These are phyloP conservation scores for Lysandra coridon DNA, from an alignment of 2,888 invertebrate species.

Conservation along the genomic window DNA sequence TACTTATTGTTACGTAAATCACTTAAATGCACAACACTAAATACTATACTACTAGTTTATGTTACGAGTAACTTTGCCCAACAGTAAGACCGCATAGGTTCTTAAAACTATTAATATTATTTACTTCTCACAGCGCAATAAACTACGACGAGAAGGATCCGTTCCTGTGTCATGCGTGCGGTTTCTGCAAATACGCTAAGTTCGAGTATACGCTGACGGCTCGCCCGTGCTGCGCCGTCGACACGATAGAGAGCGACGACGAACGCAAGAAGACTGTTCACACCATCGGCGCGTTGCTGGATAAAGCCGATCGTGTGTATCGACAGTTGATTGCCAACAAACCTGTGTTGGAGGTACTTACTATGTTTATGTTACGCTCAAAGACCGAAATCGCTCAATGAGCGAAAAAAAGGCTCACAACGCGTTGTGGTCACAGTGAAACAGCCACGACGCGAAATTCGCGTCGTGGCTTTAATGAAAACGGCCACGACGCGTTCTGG, in stretches of 20 bases:
- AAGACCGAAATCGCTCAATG: no score
- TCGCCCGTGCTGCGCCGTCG: slow-evolving; percentile 96
- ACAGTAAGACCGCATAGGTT: no score
- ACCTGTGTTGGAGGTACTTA: slow-evolving; percentile 88
- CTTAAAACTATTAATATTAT: neutral
- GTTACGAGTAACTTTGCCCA: no score
- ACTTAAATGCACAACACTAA: no score
- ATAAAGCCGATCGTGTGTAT: slow-evolving; percentile 97
- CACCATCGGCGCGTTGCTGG: slow-evolving; percentile 93
- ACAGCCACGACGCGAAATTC: no score
- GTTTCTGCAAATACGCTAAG: slow-evolving; percentile 99
- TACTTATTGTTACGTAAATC: no score
- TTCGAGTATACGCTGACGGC: slow-evolving; percentile 97
- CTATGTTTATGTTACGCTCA: no score
- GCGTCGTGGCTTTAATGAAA: no score
- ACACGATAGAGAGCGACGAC: slow-evolving; percentile 98
- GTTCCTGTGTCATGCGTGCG: slow-evolving; percentile 98
- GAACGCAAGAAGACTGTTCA: slow-evolving; percentile 97
- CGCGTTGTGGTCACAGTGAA: no score
- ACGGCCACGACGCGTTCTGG: no score
- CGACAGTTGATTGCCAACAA: slow-evolving; percentile 94
- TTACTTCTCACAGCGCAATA: slow-evolving; percentile 85
- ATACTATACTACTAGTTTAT: no score
- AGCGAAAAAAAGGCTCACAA: no score
- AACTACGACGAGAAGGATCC: slow-evolving; percentile 99